phyloP scores from a whole-genome alignment of 2,797 vertebrate species.

The Cossypha polioptera region DNA sequence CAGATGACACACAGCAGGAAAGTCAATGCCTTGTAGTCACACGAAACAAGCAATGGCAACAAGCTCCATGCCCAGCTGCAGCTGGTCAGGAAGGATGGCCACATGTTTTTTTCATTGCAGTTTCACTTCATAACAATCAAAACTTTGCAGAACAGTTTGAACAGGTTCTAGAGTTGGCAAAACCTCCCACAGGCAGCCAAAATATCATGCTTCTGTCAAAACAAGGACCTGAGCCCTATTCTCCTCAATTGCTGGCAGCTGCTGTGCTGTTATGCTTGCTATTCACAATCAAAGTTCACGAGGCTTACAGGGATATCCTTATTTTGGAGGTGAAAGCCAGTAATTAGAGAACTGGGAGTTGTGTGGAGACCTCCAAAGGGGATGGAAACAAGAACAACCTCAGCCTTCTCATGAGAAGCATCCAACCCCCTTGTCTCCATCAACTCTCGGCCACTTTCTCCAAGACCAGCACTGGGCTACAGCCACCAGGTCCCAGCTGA shows the following conservation, averaged over 20 bases:
- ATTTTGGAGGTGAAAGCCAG: neutral
- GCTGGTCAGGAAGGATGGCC: neutral
- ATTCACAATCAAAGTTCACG: neutral
- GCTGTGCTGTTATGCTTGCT: neutral
- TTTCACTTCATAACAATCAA: neutral
- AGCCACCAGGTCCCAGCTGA: neutral
- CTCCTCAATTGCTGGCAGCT: neutral
- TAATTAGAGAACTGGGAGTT: neutral
- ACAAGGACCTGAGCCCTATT: neutral
- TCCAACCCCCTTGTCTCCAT: neutral
- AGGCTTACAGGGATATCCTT: neutral
- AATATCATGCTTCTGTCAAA: neutral
- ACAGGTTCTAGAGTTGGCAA: neutral
- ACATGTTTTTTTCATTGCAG: neutral
- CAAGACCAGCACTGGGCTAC: neutral
- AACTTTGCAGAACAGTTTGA: neutral
- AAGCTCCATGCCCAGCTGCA: neutral
- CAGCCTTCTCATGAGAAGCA: neutral
- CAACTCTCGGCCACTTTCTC: fast-evolving
- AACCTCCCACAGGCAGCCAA: neutral
- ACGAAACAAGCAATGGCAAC: neutral
- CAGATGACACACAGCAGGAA: neutral
- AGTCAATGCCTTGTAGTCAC: neutral
- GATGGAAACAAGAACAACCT: neutral
- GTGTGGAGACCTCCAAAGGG: neutral